A percentile compares a stretch with the other conserved stretches of the same genome.
Evolutionary conservation across 2,113 vertebrate genomes (phyloP).

Genomic region (Epinephelus cyanopodus): DNA sequence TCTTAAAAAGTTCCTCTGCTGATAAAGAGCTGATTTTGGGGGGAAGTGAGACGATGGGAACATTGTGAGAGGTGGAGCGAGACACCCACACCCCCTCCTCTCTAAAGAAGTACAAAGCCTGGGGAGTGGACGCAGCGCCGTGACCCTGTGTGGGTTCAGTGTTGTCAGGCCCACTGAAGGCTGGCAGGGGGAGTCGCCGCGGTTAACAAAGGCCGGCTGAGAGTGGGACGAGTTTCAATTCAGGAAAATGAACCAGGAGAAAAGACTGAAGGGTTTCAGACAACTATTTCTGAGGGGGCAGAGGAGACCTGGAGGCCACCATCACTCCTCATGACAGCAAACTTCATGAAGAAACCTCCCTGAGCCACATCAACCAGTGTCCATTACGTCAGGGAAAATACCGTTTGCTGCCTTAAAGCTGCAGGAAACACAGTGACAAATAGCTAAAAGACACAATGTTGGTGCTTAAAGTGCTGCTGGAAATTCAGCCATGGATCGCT

Average conservation of each 20-base stretch:
- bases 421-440: too few relatives aligned
- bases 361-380: too few relatives aligned
- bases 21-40: background rate
- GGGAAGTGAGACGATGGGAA: conserved; percentile 13
- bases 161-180: background rate
- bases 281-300: background rate
- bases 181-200: background rate
- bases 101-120: conserved; percentile 20
- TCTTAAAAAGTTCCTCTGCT: too few relatives aligned
- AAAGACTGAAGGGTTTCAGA: background rate
- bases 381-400: too few relatives aligned
- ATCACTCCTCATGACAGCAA: too few relatives aligned
- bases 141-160: conserved; percentile 10
- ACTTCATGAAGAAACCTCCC: too few relatives aligned
- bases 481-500: too few relatives aligned
- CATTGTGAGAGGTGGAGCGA: background rate
- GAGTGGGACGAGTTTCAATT: background rate
- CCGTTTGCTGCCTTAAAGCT: too few relatives aligned
- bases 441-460: too few relatives aligned
- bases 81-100: background rate
- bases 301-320: too few relatives aligned
- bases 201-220: background rate
- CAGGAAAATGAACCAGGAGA: background rate
- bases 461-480: too few relatives aligned
- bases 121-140: background rate